Conservation (phyloP, 2,797 vertebrate genomes). For the Hydrolagus colliei region DNA sequence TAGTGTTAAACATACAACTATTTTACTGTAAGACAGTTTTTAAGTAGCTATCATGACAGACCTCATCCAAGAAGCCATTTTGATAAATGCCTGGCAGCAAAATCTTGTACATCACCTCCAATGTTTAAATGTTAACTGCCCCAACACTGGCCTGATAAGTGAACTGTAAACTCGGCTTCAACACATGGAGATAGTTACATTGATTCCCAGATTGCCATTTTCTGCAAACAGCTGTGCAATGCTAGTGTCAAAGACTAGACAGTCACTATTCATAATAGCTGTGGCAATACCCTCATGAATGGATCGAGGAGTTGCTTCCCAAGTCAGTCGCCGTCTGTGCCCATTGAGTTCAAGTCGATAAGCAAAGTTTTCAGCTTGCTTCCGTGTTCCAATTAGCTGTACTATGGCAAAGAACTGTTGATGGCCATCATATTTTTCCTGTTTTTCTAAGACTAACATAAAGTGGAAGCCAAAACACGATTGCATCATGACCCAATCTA, state of each 20-base stretch:
- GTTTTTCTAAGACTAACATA: constrained; percentile 89
- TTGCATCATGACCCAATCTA: constrained; percentile 99
- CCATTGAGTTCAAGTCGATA: constrained; percentile 86
- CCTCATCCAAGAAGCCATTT: constrained; percentile 8
- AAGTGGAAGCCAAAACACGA: constrained; percentile 96
- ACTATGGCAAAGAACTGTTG: constrained; percentile 92
- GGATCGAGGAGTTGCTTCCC: constrained; percentile 86
- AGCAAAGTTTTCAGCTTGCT: constrained; percentile 87
- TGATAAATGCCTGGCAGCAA: constrained; percentile 19
- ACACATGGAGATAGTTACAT: constrained; percentile 92
- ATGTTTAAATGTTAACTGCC: constrained; percentile 20
- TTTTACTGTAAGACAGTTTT: constrained; percentile 47
- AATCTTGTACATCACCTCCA: background rate
- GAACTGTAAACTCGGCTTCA: constrained; percentile 48
- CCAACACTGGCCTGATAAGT: constrained; percentile 17
- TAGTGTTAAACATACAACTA: constrained; percentile 65
- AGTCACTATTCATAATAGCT: constrained; percentile 91
- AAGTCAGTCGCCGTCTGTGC: constrained; percentile 83
- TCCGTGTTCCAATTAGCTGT: constrained; percentile 86
- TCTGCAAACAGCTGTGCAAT: constrained; percentile 89
- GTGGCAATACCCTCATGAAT: constrained; percentile 89
- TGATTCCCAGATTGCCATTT: constrained; percentile 89
- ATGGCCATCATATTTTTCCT: constrained; percentile 87
- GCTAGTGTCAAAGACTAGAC: constrained; percentile 88
- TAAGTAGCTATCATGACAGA: constrained; percentile 1